phyloP scores from a whole-genome alignment of 92 coral and sea anemone genomes.

The Porites lobata region DNA sequence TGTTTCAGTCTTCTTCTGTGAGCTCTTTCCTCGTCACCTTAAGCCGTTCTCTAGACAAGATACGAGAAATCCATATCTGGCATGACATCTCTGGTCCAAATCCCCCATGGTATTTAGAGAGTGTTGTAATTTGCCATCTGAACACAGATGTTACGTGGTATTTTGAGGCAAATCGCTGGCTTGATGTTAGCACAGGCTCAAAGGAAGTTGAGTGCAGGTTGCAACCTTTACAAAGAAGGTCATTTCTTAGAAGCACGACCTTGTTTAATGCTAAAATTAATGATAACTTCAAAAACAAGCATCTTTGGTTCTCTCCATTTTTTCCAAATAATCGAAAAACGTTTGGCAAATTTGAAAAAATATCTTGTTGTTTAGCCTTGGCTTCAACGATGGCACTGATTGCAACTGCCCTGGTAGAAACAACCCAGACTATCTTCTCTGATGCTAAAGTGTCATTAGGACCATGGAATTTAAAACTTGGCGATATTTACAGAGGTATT shows the following conservation, averaged over 20 bases:
- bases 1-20: conserved; percentile 70
- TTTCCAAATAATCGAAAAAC: conserved; percentile 36
- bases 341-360: conserved; percentile 61
- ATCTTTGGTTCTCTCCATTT: conserved; percentile 75
- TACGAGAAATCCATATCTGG: conserved; percentile 74
- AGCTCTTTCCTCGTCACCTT: conserved; percentile 70
- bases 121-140: conserved; percentile 72
- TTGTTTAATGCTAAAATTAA: conserved; percentile 64
- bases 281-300: conserved; percentile 54
- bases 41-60: conserved; percentile 68
- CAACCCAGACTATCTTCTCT: conserved; percentile 42
- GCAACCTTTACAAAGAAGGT: conserved; percentile 55
- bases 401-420: conserved; percentile 32
- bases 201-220: conserved; percentile 74
- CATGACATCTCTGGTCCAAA: conserved; percentile 80
- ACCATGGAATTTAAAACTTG: conserved; percentile 46
- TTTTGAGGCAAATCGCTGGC: conserved; percentile 82
- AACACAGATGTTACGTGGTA: conserved; percentile 77
- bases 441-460: conserved; percentile 44
- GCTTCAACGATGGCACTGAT: conserved; percentile 42
- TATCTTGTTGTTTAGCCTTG: conserved; percentile 58
- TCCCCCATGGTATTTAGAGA: conserved; percentile 81
- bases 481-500: conserved; percentile 59
- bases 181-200: conserved; percentile 65
- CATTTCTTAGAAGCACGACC: conserved; percentile 35